These are phyloP conservation scores for Apamea sordens DNA, from an alignment of 2,888 invertebrate species.

Conservation along the genomic window DNA sequence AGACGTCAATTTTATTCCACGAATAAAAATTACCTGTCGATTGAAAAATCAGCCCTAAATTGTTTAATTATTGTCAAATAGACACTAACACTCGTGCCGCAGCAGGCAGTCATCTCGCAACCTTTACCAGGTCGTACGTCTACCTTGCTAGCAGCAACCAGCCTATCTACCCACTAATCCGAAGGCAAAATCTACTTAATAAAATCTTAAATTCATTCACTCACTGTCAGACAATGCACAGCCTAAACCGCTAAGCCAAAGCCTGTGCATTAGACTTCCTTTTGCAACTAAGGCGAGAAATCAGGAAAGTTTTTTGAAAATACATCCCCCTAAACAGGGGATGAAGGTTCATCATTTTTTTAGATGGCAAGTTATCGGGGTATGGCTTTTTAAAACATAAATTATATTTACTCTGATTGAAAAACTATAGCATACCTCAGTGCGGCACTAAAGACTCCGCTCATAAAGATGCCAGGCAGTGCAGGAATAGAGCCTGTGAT, in stretches of 20 bases:
- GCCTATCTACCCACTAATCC: not conserved
- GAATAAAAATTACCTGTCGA: no score
- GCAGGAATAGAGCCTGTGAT: constrained; percentile 93
- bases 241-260: not conserved
- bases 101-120: not conserved
- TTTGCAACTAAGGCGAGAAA: no score
- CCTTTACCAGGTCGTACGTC: not conserved
- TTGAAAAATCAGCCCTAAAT: no score
- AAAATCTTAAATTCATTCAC: not conserved
- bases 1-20: no score
- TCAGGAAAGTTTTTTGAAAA: not conserved
- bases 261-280: not conserved
- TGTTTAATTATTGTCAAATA: no score
- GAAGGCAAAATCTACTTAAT: not conserved
- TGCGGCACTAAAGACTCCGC: constrained; percentile 96
- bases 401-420: not conserved
- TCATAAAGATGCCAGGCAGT: constrained; percentile 95
- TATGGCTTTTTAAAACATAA: not conserved
- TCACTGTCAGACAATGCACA: not conserved
- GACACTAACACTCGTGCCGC: no score
- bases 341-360: not conserved
- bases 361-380: not conserved
- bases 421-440: constrained; percentile 90
- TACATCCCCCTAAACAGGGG: not conserved
- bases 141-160: not conserved